Conservation (phyloP, 2,797 vertebrate species). For the Sebastes vulpes region DNA sequence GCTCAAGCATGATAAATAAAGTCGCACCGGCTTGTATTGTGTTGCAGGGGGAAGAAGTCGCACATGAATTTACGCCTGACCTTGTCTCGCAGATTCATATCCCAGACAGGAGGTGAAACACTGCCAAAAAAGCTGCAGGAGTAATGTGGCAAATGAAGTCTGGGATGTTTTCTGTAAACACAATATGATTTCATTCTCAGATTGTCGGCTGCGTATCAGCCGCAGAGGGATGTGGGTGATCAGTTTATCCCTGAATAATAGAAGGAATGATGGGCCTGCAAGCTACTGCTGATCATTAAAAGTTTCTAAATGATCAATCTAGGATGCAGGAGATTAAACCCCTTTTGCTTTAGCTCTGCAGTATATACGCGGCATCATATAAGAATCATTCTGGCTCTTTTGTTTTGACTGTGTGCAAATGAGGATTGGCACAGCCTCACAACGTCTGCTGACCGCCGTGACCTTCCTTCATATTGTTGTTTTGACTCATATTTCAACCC, state of each 20-base stretch:
- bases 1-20: slow-evolving; percentile 67
- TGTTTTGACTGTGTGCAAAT: slow-evolving; percentile 13
- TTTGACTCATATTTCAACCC: slow-evolving; percentile 11
- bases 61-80: slow-evolving; percentile 45
- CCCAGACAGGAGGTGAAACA: slow-evolving; percentile 6
- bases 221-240: background rate
- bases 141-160: slow-evolving; percentile 15
- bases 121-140: background rate
- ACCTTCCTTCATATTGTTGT: slow-evolving; percentile 24
- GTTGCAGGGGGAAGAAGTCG: slow-evolving; percentile 35
- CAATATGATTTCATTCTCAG: slow-evolving; percentile 5
- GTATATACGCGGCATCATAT: background rate
- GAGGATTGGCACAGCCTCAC: background rate
- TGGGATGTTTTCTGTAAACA: slow-evolving; percentile 12
- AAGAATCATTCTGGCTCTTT: background rate
- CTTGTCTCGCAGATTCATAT: slow-evolving; percentile 42
- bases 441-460: background rate
- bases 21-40: slow-evolving; percentile 16
- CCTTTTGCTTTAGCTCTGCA: background rate
- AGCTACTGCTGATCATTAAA: background rate
- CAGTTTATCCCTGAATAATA: background rate
- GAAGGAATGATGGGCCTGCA: background rate
- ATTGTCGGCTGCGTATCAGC: background rate
- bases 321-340: background rate
- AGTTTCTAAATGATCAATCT: background rate